Evolutionary conservation across 2,797 vertebrate species (phyloP).

Genomic region (Bovichtus variegatus): DNA sequence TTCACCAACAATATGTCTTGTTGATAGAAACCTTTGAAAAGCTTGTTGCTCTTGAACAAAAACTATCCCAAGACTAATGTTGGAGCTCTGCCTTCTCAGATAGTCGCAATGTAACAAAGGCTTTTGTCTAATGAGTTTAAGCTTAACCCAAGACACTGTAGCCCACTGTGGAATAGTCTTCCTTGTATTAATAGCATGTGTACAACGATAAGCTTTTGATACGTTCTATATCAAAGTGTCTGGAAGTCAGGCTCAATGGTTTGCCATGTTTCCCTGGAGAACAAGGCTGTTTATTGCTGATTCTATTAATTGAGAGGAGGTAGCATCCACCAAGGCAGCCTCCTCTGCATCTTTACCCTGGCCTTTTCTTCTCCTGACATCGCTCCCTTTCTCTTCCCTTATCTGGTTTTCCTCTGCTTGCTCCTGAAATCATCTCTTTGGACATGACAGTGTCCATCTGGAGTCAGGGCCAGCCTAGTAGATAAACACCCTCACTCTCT

Average conservation of each 20-base stretch:
- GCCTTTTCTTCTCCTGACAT: conserved; percentile 47
- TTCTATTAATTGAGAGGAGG: conserved; percentile 74
- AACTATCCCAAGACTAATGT: conserved; percentile 47
- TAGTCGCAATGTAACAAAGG: conserved; percentile 62
- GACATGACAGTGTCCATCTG: conserved; percentile 69
- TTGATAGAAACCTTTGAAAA: conserved; percentile 61
- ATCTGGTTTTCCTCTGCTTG: conserved; percentile 32
- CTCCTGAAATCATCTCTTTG: conserved; percentile 66
- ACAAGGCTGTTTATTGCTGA: conserved; percentile 77
- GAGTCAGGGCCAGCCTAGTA: conserved; percentile 35
- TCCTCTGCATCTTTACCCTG: conserved; percentile 42
- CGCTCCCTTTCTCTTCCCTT: conserved; percentile 30
- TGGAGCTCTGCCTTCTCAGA: conserved; percentile 52
- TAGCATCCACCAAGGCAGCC: conserved; percentile 56
- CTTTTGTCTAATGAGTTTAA: conserved; percentile 75
- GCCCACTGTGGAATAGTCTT: conserved; percentile 63
- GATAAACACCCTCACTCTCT: conserved; percentile 24
- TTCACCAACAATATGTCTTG: conserved; percentile 54
- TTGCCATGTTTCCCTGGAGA: conserved; percentile 62
- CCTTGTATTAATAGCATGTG: conserved; percentile 63
- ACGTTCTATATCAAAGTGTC: conserved; percentile 65
- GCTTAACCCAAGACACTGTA: conserved; percentile 56
- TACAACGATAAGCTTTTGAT: conserved; percentile 75
- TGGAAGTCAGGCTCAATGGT: conserved; percentile 63
- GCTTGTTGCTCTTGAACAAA: conserved; percentile 52